A percentile compares a stretch with the other conserved stretches of the same genome.
Evolutionary conservation across 1,140 invertebrate genomes (phyloP).

Genomic region (Drosophila melanica): DNA sequence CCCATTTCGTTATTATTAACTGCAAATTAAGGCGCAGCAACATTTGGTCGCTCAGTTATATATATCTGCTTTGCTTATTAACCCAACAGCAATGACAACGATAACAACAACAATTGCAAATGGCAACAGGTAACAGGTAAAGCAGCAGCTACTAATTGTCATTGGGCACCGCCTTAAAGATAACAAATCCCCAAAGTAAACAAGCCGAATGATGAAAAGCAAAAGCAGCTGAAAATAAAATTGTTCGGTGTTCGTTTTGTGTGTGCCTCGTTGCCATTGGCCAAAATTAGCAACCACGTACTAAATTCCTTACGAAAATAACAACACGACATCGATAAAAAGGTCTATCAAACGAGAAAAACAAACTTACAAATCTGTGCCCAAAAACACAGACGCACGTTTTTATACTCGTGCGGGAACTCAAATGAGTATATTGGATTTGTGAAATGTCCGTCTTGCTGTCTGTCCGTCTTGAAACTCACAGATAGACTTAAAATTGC

Average conservation of each 20-base stretch:
- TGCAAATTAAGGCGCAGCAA: conserved; percentile 12
- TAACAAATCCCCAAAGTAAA: conserved; percentile 39
- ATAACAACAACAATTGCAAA: conserved; percentile 14
- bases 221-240: conserved; percentile 1
- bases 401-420: background rate
- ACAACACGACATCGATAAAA: conserved; percentile 3
- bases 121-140: conserved; percentile 11
- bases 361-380: conserved; percentile 25
- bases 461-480: too few species aligned
- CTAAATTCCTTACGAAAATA: conserved; percentile 68
- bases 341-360: conserved; percentile 14
- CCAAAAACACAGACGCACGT: conserved; percentile 41
- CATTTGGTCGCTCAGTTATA: background rate
- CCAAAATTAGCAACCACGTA: conserved; percentile 66
- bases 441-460: too few species aligned
- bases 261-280: conserved; percentile 32
- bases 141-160: conserved; percentile 38
- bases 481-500: too few species aligned
- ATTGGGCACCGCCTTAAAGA: conserved; percentile 43
- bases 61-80: conserved; percentile 8
- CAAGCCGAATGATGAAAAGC: conserved; percentile 3
- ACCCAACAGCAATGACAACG: background rate
- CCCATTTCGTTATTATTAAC: conserved; percentile 13
- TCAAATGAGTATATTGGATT: too few species aligned
- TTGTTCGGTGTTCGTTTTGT: background rate